A percentile compares a stretch with the other conserved stretches of the same genome.
Evolutionary conservation across 2,113 vertebrate genomes (phyloP).

Genomic region (Centrocercus urophasianus): DNA sequence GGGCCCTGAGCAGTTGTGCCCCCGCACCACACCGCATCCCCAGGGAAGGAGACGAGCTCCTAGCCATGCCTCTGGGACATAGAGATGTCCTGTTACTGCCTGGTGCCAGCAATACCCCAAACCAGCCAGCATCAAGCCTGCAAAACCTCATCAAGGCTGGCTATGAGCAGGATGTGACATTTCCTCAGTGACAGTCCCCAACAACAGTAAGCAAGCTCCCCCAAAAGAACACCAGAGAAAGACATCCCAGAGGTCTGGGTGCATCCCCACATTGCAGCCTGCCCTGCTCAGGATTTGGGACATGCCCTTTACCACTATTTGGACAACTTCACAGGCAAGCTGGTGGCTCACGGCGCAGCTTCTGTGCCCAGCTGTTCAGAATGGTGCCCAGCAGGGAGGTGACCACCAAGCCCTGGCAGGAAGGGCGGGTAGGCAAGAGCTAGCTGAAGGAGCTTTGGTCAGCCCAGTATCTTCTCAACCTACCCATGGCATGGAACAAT

Average conservation of each 20-base stretch:
- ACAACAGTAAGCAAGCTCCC: not conserved
- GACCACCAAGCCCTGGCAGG: no score
- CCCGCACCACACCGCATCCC: accelerated
- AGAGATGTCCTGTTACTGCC: not conserved
- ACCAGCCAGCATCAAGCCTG: not conserved
- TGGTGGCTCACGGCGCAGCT: not conserved
- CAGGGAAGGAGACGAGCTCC: not conserved
- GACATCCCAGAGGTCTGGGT: not conserved
- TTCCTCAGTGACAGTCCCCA: not conserved
- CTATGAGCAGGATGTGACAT: not conserved
- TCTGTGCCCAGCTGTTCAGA: not conserved
- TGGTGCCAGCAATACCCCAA: not conserved
- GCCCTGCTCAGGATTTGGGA: not conserved
- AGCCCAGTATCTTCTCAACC: not conserved
- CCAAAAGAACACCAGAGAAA: not conserved
- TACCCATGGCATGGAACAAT: not conserved
- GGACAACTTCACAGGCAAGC: not conserved
- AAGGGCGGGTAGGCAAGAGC: not conserved
- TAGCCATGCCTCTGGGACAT: not conserved
- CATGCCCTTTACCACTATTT: not conserved
- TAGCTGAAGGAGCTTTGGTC: not conserved
- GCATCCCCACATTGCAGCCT: not conserved
- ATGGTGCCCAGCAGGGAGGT: not conserved
- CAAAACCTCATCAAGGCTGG: not conserved
- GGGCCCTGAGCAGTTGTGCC: not conserved